phyloP scores from a whole-genome alignment of 1,140 invertebrate species.

The Ectropis grisescens region DNA sequence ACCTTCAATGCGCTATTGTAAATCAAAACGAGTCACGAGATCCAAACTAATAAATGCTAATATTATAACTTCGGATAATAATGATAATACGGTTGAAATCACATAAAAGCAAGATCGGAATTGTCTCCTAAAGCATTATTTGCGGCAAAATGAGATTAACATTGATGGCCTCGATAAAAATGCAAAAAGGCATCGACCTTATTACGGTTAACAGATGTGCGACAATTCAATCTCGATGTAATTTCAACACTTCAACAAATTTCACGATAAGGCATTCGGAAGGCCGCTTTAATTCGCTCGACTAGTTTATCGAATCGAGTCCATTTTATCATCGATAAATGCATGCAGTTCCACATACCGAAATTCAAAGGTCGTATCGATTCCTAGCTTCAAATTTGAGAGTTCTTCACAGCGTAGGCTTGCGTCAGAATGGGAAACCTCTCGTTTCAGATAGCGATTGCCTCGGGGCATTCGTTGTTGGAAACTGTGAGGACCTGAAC shows the following conservation, averaged over 20 bases:
- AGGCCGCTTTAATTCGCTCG: neutral
- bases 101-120: too few relatives aligned
- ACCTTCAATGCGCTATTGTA: too few relatives aligned
- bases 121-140: too few relatives aligned
- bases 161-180: conserved; percentile 17
- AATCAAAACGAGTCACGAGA: too few relatives aligned
- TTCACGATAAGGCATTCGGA: too few relatives aligned
- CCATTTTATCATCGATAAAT: conserved; percentile 6
- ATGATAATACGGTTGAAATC: too few relatives aligned
- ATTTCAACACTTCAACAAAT: neutral
- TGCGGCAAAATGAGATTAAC: too few relatives aligned
- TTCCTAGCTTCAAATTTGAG: conserved; percentile 24
- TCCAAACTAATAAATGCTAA: too few relatives aligned
- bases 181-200: conserved; percentile 16
- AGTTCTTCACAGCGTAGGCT: conserved; percentile 41
- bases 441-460: conserved; percentile 63
- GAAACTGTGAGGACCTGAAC: conserved; percentile 31
- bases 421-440: conserved; percentile 66
- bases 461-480: conserved; percentile 58
- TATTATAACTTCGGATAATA: too few relatives aligned
- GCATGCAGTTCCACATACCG: conserved; percentile 21
- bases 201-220: conserved; percentile 14
- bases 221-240: conserved; percentile 7
- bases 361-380: conserved; percentile 37
- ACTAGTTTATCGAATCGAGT: neutral